phyloP scores from a whole-genome alignment of 2,888 invertebrate species.

The Heteromurus nitidus region DNA sequence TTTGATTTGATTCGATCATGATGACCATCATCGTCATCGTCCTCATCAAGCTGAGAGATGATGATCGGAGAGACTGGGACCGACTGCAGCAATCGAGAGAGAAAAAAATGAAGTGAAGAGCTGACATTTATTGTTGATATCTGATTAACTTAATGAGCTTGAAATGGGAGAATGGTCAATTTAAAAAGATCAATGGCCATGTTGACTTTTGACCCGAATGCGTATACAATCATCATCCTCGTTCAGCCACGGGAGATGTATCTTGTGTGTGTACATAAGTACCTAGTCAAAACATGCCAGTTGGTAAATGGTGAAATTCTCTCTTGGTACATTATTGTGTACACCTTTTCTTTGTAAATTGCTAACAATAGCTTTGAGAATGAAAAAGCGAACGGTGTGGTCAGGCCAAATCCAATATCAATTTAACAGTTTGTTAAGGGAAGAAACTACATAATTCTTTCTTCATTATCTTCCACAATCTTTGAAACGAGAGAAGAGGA shows the following conservation, averaged over 20 bases:
- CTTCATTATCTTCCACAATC: neutral
- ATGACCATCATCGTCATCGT: slow-evolving; percentile 28
- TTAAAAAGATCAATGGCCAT: slow-evolving; percentile 65
- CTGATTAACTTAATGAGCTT: slow-evolving; percentile 65
- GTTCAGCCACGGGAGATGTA: neutral
- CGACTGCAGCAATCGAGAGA: neutral
- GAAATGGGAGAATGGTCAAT: slow-evolving; percentile 64
- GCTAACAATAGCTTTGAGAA: neutral
- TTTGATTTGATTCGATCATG: slow-evolving; percentile 57
- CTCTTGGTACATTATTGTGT: neutral
- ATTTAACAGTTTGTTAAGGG: slow-evolving; percentile 9
- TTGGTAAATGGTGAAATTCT: neutral
- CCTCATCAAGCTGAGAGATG: slow-evolving; percentile 19
- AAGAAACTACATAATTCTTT: neutral
- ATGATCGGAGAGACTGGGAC: slow-evolving; percentile 38
- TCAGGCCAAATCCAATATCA: neutral
- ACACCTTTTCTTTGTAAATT: neutral
- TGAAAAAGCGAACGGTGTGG: too few species aligned
- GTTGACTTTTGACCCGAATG: slow-evolving; percentile 63
- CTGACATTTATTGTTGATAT: slow-evolving; percentile 65
- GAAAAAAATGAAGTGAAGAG: slow-evolving; percentile 58
- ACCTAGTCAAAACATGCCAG: neutral
- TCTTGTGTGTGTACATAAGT: neutral
- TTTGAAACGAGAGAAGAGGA: neutral
- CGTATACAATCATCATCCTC: neutral